phyloP scores from a whole-genome alignment of 1,140 invertebrate species.

The Drosophila persimilis region DNA sequence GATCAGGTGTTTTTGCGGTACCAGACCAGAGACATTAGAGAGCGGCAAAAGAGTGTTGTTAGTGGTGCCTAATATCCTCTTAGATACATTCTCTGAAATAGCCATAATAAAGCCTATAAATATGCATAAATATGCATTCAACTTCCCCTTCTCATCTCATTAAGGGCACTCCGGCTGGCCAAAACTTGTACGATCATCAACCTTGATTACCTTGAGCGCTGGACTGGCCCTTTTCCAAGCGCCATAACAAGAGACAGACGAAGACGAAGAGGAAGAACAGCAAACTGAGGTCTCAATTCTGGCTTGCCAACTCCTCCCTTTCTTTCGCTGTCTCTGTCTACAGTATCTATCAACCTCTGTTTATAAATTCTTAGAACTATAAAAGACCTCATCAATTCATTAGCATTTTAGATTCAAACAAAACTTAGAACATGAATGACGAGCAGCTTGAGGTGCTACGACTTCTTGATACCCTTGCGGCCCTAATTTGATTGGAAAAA shows the following conservation, averaged over 20 bases:
- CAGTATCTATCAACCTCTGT: neutral
- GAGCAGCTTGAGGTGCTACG: neutral
- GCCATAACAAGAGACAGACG: conserved; percentile 6
- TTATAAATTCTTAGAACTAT: conserved; percentile 32
- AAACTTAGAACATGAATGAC: conserved; percentile 41
- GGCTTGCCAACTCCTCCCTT: conserved; percentile 5
- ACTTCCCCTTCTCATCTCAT: conserved; percentile 41
- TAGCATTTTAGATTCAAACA: conserved; percentile 67
- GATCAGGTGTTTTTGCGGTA: conserved; percentile 40
- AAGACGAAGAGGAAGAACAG: conserved; percentile 6
- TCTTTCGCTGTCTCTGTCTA: neutral
- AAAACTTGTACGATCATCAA: conserved; percentile 52
- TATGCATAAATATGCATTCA: neutral
- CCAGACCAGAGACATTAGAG: neutral
- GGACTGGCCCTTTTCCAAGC: conserved; percentile 55
- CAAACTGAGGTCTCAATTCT: conserved; percentile 53
- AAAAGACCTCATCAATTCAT: conserved; percentile 49
- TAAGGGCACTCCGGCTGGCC: conserved; percentile 58
- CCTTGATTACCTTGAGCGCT: conserved; percentile 67
- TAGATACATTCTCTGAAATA: neutral
- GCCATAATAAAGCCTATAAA: neutral
- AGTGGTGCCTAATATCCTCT: conserved; percentile 33
- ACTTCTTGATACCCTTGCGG: no score
- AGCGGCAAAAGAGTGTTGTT: neutral
- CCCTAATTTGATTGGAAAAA: no score